A percentile compares a stretch with the other conserved stretches of the same genome.
Conservation (phyloP, 2,888 invertebrate genomes). For the Amitus sp. region DNA sequence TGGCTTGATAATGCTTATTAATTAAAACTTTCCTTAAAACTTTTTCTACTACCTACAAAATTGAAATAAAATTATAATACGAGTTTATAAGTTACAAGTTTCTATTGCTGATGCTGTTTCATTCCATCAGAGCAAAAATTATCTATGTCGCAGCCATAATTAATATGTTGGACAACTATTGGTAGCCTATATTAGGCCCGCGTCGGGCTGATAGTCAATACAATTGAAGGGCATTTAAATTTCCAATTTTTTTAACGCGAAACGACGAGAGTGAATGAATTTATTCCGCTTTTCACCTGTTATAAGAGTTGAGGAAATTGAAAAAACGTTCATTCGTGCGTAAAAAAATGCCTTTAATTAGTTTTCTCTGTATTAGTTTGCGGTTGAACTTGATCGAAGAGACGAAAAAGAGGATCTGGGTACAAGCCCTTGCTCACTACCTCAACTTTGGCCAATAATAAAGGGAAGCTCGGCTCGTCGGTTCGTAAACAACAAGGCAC, state of each 20-base stretch:
- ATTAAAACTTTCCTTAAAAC: too few species aligned
- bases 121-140: too few species aligned
- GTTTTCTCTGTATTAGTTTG: conserved; percentile 12
- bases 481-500: conserved; percentile 44
- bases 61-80: too few species aligned
- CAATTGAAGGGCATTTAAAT: conserved; percentile 9
- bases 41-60: too few species aligned
- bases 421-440: too few species aligned
- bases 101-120: too few species aligned
- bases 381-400: conserved; percentile 1
- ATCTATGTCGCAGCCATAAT: conserved; percentile 4
- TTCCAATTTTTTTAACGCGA: neutral
- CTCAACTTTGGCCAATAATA: conserved; percentile 48
- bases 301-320: conserved; percentile 4
- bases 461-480: conserved; percentile 38
- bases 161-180: too few species aligned
- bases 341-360: conserved; percentile 8
- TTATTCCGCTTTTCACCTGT: neutral
- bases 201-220: too few species aligned
- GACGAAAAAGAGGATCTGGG: neutral
- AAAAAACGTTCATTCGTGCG: conserved; percentile 1
- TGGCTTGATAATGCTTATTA: too few species aligned
- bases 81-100: too few species aligned
- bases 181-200: too few species aligned
- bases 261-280: neutral